Evolutionary conservation across 2,797 vertebrate species (phyloP).

Genomic region (Cheirogaleus major): DNA sequence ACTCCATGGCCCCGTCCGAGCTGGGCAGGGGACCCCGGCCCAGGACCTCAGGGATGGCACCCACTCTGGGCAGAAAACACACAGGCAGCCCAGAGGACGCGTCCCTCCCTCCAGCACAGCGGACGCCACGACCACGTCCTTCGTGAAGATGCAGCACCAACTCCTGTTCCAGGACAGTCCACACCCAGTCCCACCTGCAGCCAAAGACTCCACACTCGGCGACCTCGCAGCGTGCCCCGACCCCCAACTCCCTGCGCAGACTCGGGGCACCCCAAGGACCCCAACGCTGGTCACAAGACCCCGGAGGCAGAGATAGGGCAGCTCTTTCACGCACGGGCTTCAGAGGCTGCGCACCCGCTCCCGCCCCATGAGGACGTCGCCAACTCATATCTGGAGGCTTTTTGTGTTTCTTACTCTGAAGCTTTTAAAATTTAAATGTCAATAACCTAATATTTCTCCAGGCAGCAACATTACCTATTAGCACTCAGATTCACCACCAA

Average conservation of each 20-base stretch:
- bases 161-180: background rate
- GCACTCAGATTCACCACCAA: conserved; percentile 49
- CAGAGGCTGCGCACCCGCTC: background rate
- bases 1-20: background rate
- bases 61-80: background rate
- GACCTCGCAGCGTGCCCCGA: rapidly evolving
- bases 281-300: rapidly evolving
- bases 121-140: rapidly evolving
- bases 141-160: rapidly evolving
- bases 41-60: rapidly evolving
- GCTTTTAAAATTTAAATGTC: background rate
- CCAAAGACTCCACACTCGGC: rapidly evolving
- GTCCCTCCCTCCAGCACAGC: background rate
- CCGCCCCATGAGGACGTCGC: rapidly evolving
- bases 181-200: too few relatives aligned
- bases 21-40: background rate
- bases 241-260: background rate
- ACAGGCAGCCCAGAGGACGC: background rate
- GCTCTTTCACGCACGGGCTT: rapidly evolving
- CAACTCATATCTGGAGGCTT: background rate
- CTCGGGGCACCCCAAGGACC: background rate
- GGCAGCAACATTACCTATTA: background rate
- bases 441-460: conserved; percentile 29
- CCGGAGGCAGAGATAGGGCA: too few relatives aligned
- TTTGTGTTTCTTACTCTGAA: background rate